Base-by-base conservation (phyloP, 2,888 invertebrate species). In the Phoenoteleia sp. region DNA sequence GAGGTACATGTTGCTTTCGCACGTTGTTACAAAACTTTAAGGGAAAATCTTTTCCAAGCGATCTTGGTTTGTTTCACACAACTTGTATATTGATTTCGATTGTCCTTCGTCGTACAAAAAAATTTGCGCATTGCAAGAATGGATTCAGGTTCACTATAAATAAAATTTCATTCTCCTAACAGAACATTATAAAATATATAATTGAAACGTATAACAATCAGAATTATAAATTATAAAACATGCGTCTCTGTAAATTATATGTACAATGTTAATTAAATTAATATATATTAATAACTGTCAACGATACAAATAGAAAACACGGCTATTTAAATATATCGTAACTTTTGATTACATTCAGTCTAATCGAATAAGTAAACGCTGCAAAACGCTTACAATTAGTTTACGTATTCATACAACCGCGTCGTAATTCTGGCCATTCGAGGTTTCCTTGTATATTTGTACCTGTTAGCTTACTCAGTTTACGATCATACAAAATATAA, bases 221-320 rank as follows among this genome's bases (percentile, higher is more conserved):
- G n/a, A n/a, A n/a, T n/a, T 58, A 86, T 76, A 86, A 88, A 86
- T 89, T 80, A 86, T 52, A 86, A 85, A 72, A 80, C 15, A 19
- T 82, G 66, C 85, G 67, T 72, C 76, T 81, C 76, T 64, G 47
- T 81, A 80, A 71, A 64, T 86, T 85, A 86, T 90, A 90, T 91
- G 85, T 89, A 91, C 90, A 90, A 25, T 79, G 60, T 15, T 39
- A 2, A 49, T 62, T 54, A 62, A n/a, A 77, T 67, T 71, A 62
- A 54, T 69, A 45, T n/a, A n/a, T 62, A 81, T 36, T 33, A 60
- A 49, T 60, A 47, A 49, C 36, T 62, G 42, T 33, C 33, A 58
- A 27, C 6, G 17, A n/a, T 21, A 58, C 36, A 29, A 39, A 52
- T 47, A 56, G 36, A 45, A 62, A 54, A 60, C 45, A 27, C 11